Evolutionary conservation across 2,797 vertebrate genomes (phyloP).

Genomic region (Protosalanx chinensis): DNA sequence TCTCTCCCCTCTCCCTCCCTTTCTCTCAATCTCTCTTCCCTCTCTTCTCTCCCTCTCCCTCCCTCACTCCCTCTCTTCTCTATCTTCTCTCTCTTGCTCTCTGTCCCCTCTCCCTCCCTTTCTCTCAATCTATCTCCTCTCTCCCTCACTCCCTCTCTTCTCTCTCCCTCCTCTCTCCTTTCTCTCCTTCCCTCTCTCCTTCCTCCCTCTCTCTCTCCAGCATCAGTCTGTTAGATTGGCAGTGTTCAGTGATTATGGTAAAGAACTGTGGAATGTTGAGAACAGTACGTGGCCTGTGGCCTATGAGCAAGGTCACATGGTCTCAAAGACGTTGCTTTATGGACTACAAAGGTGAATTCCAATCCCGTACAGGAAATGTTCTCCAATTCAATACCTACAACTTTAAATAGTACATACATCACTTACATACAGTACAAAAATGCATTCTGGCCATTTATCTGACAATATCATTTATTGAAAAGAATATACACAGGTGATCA

Average conservation of each 20-base stretch:
- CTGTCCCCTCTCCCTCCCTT: too few relatives aligned
- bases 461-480: background rate
- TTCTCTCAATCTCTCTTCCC: too few relatives aligned
- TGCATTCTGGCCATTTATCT: background rate
- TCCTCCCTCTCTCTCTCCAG: background rate
- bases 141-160: too few relatives aligned
- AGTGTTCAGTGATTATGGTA: slow-evolving; percentile 13
- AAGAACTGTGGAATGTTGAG: slow-evolving; percentile 25
- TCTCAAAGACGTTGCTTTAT: background rate
- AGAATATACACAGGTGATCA: background rate
- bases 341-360: background rate
- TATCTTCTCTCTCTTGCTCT: too few relatives aligned
- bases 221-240: slow-evolving; percentile 24
- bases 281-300: background rate
- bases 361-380: background rate
- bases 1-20: too few relatives aligned
- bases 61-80: too few relatives aligned
- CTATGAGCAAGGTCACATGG: background rate
- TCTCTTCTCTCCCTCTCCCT: too few relatives aligned
- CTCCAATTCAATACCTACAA: too few relatives aligned
- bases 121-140: too few relatives aligned
- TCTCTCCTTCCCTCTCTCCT: too few relatives aligned
- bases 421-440: background rate
- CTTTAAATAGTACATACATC: too few relatives aligned
- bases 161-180: too few relatives aligned